A percentile compares a stretch with the other conserved stretches of the same genome.
These are phyloP conservation scores for Drosophila nr. perissopoda DNA, from an alignment of 2,888 invertebrate species.

Conservation along the genomic window DNA sequence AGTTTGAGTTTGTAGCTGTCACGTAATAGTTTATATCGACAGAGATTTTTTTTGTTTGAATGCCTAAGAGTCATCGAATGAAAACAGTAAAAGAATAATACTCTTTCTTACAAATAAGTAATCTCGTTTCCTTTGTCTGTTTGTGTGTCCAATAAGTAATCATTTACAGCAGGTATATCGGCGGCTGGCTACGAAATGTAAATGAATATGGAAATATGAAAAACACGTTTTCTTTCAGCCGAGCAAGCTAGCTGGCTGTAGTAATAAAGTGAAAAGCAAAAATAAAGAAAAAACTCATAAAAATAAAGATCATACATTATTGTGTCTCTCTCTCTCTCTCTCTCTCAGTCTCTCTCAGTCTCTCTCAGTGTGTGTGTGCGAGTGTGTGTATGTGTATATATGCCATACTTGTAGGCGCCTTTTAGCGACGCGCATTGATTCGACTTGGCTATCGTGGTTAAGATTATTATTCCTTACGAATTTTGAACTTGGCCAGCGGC, in stretches of 20 bases:
- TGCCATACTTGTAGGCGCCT: conserved; percentile 48
- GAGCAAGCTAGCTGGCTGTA: conserved; percentile 11
- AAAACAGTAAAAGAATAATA: conserved; percentile 37
- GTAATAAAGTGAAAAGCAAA: conserved; percentile 65
- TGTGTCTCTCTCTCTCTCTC: background rate
- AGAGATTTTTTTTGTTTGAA: conserved; percentile 13
- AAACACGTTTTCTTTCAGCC: conserved; percentile 66
- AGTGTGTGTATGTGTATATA: conserved; percentile 7
- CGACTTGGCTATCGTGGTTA: conserved; percentile 23
- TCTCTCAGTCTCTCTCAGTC: background rate
- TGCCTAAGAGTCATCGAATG: conserved; percentile 13
- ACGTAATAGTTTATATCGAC: conserved; percentile 49
- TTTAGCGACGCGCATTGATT: conserved; percentile 37
- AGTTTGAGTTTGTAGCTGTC: conserved; percentile 41
- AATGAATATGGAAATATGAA: conserved; percentile 73
- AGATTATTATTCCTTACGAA: conserved; percentile 31
- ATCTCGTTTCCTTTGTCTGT: conserved; percentile 19
- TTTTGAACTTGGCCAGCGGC: conserved; percentile 25
- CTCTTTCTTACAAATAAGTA: conserved; percentile 25
- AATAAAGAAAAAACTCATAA: conserved; percentile 57
- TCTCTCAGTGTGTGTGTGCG: background rate
- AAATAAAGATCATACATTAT: conserved; percentile 53
- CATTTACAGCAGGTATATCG: conserved; percentile 27
- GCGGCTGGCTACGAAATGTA: conserved; percentile 47
- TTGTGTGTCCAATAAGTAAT: conserved; percentile 13